Evolutionary conservation across 2,888 invertebrate genomes (phyloP), one percentile per base, ranked within the genome.

Genomic region (Sipunculus nudus): DNA sequence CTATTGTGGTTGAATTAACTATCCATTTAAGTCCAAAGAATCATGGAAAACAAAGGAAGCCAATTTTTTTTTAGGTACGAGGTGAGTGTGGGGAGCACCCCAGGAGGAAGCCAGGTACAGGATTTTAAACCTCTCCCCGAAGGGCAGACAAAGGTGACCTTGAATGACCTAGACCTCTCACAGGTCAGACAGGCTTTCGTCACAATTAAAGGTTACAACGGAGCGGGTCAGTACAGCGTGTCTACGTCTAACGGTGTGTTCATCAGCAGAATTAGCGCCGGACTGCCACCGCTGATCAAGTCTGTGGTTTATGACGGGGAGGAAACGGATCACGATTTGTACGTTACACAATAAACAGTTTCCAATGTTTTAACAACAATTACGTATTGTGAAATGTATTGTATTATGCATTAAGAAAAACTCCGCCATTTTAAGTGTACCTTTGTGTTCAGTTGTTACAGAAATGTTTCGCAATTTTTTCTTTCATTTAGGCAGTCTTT

Each of bases 141-240:
- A n/a, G 53, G 26, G 5, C 16, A 19, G n/a, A 19, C n/a, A 3
- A 19, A 2, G 5, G 40, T 50, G 25, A n/a, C 41, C 40, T 10
- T 8, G n/a, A 25, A 38, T 31, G n/a, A n/a, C n/a, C 40, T 53
- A 25, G 53, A 53, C 41, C 41, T 53, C 10, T 28, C 41, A 26
- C n/a, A 13, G 8, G 25, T 41, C 23, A 23, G 41, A 6, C 23
- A 25, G 21, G 63, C 74, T 25, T 70, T 61, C 47, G 71, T 63
- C 1, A 70, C 72, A 8, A 59, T 71, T 1, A 52, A 65, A 32
- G 65, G 64, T 5, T 71, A 63, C 57, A 75, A 75, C 52, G 61
- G 64, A 28, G 75, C 73, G 6, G 75, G 74, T 8, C 49, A 71
- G 21, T 65, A 66, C 31, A 49, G 25, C 23, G 54, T 53, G 55